These are phyloP conservation scores for Drosophila setifemur DNA, from an alignment of 1,140 invertebrate genomes.

Conservation along the genomic window DNA sequence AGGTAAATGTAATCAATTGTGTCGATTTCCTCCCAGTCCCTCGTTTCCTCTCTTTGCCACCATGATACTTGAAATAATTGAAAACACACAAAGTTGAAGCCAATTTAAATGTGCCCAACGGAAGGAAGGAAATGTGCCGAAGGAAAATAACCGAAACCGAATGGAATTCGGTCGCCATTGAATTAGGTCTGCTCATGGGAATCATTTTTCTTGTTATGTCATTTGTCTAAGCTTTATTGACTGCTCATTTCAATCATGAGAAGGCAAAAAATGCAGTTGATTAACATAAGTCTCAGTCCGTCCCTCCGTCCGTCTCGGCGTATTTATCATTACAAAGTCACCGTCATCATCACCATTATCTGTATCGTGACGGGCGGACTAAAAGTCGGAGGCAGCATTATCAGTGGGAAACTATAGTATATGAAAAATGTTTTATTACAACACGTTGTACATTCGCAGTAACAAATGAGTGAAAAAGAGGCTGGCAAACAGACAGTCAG, in stretches of 20 bases:
- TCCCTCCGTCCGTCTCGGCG: background rate
- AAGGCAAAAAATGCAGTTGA: slow-evolving; percentile 23
- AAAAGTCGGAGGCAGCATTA: background rate
- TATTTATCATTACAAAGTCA: slow-evolving; percentile 60
- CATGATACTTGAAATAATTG: slow-evolving; percentile 48
- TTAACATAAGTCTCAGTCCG: slow-evolving; percentile 29
- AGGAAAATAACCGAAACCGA: background rate
- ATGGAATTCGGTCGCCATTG: slow-evolving; percentile 3
- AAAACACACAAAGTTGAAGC: slow-evolving; percentile 56
- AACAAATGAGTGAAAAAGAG: slow-evolving; percentile 66
- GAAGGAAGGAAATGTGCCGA: slow-evolving; percentile 30
- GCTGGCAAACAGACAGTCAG: slow-evolving; percentile 58
- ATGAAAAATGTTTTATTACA: slow-evolving; percentile 75
- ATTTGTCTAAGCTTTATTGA: slow-evolving; percentile 1
- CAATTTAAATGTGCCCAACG: slow-evolving; percentile 38
- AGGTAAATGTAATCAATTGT: slow-evolving; percentile 75
- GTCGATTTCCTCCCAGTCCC: slow-evolving; percentile 33
- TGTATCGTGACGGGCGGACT: slow-evolving; percentile 4
- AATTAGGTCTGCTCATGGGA: background rate
- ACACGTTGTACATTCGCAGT: slow-evolving; percentile 56
- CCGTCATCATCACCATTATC: slow-evolving; percentile 26
- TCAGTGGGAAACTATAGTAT: too few relatives aligned
- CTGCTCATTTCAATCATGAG: slow-evolving; percentile 13
- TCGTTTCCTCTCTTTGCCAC: background rate
- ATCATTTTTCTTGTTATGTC: background rate